A percentile compares a stretch with the other conserved stretches of the same genome.
Conservation (phyloP, 2,113 vertebrate species). For the Cyanoliseus patagonus region DNA sequence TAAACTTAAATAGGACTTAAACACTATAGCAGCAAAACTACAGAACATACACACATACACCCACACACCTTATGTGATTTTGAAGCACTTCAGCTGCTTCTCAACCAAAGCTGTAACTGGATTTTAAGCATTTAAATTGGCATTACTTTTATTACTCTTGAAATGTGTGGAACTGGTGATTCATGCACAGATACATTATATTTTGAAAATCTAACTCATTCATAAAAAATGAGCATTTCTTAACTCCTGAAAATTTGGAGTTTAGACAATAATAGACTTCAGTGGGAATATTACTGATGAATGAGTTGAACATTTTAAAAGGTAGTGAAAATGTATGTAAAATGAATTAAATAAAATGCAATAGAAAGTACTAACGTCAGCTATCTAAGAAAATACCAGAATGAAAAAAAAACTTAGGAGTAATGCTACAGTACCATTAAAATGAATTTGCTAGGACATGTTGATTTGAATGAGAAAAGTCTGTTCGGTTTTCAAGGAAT, state of each 20-base stretch:
- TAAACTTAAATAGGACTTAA: slow-evolving; percentile 75
- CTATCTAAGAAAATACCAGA: slow-evolving; percentile 14
- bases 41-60: slow-evolving; percentile 41
- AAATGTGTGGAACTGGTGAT: slow-evolving; percentile 58
- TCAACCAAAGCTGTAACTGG: slow-evolving; percentile 68
- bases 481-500: slow-evolving; percentile 55
- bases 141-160: slow-evolving; percentile 40
- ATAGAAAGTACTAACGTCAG: slow-evolving; percentile 13
- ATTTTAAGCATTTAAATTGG: slow-evolving; percentile 65
- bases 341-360: slow-evolving; percentile 28
- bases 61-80: slow-evolving; percentile 24
- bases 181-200: slow-evolving; percentile 35
- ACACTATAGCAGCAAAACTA: slow-evolving; percentile 68
- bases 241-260: slow-evolving; percentile 37
- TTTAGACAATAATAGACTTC: not conserved
- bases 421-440: slow-evolving; percentile 37
- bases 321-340: not conserved
- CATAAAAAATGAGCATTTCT: slow-evolving; percentile 12
- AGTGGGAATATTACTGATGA: slow-evolving; percentile 29
- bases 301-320: slow-evolving; percentile 31
- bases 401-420: slow-evolving; percentile 5
- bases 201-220: slow-evolving; percentile 58
- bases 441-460: not conserved
- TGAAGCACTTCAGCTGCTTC: slow-evolving; percentile 63
- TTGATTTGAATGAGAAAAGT: slow-evolving; percentile 59